Percentiles rank a stretch among this genome's conserved stretches.
These are phyloP conservation scores for Sesia bembeciformis DNA, from an alignment of 2,888 invertebrate genomes.

Conservation along the genomic window DNA sequence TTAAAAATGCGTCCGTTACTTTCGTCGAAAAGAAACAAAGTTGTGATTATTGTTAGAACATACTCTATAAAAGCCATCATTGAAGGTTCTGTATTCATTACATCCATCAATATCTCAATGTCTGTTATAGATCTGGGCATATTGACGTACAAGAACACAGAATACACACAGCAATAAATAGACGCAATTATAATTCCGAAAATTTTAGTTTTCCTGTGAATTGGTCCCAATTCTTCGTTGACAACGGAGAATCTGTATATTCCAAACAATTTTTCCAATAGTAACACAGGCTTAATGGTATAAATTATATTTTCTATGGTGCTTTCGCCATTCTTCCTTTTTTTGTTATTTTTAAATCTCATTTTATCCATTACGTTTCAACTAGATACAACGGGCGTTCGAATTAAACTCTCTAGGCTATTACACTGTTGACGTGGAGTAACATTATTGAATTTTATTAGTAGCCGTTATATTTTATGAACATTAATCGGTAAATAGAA, in stretches of 20 bases:
- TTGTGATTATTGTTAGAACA: neutral
- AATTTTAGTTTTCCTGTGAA: conserved; percentile 2
- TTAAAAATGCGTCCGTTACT: conserved; percentile 3
- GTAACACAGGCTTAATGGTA: conserved; percentile 1
- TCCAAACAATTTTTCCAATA: conserved; percentile 4
- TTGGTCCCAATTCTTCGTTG: neutral
- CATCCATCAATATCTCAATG: neutral
- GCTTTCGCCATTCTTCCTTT: too few relatives aligned
- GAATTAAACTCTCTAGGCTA: too few relatives aligned
- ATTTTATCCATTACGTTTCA: too few relatives aligned
- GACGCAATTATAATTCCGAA: conserved; percentile 2
- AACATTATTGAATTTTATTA: too few relatives aligned
- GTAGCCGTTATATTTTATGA: too few relatives aligned
- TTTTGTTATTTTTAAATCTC: too few relatives aligned
- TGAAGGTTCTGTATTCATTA: conserved; percentile 1
- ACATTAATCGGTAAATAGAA: too few relatives aligned
- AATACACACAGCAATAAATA: neutral
- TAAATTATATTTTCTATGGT: neutral
- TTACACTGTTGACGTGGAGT: too few relatives aligned
- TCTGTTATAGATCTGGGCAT: neutral
- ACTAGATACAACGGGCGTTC: too few relatives aligned
- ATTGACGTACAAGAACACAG: neutral
- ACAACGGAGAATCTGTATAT: conserved; percentile 6
- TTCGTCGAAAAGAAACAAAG: neutral
- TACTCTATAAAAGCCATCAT: conserved; percentile 2